phyloP scores from a whole-genome alignment of 2,113 vertebrate genomes.

The Melanostigma gelatinosum region DNA sequence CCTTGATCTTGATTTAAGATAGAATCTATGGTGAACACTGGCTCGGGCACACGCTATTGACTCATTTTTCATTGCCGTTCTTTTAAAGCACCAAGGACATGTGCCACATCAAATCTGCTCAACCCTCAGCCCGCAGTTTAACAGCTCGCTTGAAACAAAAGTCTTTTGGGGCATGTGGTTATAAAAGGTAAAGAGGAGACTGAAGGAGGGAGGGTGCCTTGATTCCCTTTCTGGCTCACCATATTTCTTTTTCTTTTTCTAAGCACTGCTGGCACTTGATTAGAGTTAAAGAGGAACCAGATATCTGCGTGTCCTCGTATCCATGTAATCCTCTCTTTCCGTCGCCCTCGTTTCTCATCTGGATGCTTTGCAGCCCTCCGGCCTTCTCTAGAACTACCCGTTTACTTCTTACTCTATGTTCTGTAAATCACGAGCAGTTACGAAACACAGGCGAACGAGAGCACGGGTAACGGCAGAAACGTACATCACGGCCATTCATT shows the following conservation, averaged over 20 bases:
- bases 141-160: constrained; percentile 77
- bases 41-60: constrained; percentile 67
- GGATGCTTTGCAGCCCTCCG: constrained; percentile 32
- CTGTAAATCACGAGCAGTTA: constrained; percentile 3
- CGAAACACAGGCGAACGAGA: neutral
- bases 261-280: constrained; percentile 54
- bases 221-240: constrained; percentile 69
- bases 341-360: constrained; percentile 37
- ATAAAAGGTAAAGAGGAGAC: constrained; percentile 61
- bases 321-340: constrained; percentile 38
- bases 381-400: constrained; percentile 20
- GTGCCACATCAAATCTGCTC: constrained; percentile 77
- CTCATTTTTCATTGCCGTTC: constrained; percentile 76
- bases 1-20: constrained; percentile 78
- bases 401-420: constrained; percentile 18
- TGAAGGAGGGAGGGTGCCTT: constrained; percentile 43
- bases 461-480: constrained; percentile 13
- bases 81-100: constrained; percentile 83
- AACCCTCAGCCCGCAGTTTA: constrained; percentile 64
- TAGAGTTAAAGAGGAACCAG: constrained; percentile 64
- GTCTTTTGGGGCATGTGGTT: constrained; percentile 61
- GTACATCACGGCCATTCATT: constrained; percentile 19
- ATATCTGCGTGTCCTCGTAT: constrained; percentile 53
- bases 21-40: constrained; percentile 69
- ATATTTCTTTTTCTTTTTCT: constrained; percentile 38